Conservation (phyloP, 2,888 invertebrate genomes). For the Limnephilus marmoratus region DNA sequence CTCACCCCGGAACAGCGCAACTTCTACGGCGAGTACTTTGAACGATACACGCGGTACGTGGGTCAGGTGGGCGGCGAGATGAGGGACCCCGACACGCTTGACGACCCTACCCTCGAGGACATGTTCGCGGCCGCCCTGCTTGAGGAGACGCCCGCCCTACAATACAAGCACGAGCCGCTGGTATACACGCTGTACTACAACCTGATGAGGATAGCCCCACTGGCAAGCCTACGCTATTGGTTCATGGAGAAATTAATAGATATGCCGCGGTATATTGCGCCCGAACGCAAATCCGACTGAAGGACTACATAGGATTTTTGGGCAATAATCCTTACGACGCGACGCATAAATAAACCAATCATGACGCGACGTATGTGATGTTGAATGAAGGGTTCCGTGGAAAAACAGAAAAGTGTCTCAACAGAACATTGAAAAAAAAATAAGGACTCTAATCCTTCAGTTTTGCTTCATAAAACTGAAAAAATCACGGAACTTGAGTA, state of each 20-base stretch:
- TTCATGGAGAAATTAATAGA: constrained; percentile 81
- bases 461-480: too few species aligned
- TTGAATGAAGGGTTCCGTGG: too few species aligned
- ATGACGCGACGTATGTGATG: too few species aligned
- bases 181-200: constrained; percentile 82
- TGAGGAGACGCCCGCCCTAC: constrained; percentile 77
- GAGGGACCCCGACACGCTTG: constrained; percentile 76
- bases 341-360: too few species aligned
- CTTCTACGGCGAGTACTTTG: constrained; percentile 83
- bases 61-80: constrained; percentile 71
- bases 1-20: constrained; percentile 80
- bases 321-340: too few species aligned
- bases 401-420: too few species aligned
- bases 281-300: constrained; percentile 14
- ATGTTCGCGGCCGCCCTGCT: constrained; percentile 81
- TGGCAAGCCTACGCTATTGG: constrained; percentile 76
- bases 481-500: too few species aligned
- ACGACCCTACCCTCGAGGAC: constrained; percentile 76
- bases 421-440: too few species aligned
- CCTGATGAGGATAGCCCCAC: constrained; percentile 80
- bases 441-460: too few species aligned
- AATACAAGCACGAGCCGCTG: constrained; percentile 84
- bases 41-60: constrained; percentile 80
- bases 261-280: constrained; percentile 75
- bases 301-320: neutral